Conservation (phyloP, 1,140 invertebrate species). For the Rhynchophorus ferrugineus region DNA sequence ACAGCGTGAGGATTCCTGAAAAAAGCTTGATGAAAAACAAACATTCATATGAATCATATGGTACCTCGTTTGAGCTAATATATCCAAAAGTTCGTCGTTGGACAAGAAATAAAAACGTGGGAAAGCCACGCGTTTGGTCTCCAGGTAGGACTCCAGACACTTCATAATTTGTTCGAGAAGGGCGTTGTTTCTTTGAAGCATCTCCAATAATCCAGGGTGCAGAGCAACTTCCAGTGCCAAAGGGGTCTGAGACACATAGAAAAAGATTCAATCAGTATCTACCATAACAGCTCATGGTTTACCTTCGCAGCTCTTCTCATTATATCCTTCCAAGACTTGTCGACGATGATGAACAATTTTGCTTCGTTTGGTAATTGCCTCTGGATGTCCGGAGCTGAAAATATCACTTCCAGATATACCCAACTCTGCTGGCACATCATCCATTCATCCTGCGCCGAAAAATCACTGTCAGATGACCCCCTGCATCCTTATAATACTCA, state of each 20-base stretch:
- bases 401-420: slow-evolving; percentile 83
- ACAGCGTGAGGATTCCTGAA: slow-evolving; percentile 72
- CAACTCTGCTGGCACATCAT: slow-evolving; percentile 74
- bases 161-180: slow-evolving; percentile 76
- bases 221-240: slow-evolving; percentile 62
- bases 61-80: slow-evolving; percentile 66
- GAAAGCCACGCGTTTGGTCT: slow-evolving; percentile 85
- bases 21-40: too few relatives aligned
- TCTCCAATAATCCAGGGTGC: slow-evolving; percentile 58
- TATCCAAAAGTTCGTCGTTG: slow-evolving; percentile 89
- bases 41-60: slow-evolving; percentile 22
- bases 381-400: slow-evolving; percentile 83
- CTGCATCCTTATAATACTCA: slow-evolving; percentile 34
- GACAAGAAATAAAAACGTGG: slow-evolving; percentile 90
- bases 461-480: slow-evolving; percentile 2
- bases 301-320: slow-evolving; percentile 67
- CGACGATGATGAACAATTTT: slow-evolving; percentile 73
- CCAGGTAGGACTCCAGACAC: slow-evolving; percentile 70
- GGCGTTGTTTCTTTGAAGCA: slow-evolving; percentile 65
- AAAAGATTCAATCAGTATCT: background rate
- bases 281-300: slow-evolving; percentile 9
- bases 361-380: slow-evolving; percentile 77
- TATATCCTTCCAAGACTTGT: slow-evolving; percentile 80
- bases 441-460: slow-evolving; percentile 75
- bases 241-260: slow-evolving; percentile 46